Percentiles rank a stretch among this genome's conserved stretches.
Evolutionary conservation across 1,140 invertebrate species (phyloP).

Genomic region (Cherax quadricarinatus): DNA sequence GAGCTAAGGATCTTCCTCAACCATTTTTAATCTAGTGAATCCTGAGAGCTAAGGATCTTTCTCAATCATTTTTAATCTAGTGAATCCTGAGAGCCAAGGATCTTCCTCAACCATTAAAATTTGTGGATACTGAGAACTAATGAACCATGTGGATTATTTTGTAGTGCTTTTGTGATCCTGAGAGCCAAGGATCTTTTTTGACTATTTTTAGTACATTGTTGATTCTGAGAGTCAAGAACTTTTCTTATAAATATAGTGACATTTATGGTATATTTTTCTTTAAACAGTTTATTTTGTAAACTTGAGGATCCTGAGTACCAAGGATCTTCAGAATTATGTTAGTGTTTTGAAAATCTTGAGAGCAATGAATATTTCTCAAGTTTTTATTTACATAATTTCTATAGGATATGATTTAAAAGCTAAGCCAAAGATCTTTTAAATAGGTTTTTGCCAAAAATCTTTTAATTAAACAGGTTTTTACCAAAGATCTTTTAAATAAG

Average conservation of each 20-base stretch:
- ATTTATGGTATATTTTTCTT: too few relatives aligned
- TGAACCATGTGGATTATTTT: too few relatives aligned
- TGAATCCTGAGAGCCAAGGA: background rate
- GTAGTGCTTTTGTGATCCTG: slow-evolving; percentile 14
- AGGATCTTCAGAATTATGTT: slow-evolving; percentile 27
- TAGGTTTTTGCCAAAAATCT: too few relatives aligned
- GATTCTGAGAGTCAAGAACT: slow-evolving; percentile 17
- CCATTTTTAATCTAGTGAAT: background rate
- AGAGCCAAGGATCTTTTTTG: slow-evolving; percentile 34
- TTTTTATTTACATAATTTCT: too few relatives aligned
- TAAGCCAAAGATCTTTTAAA: too few relatives aligned
- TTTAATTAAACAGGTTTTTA: too few relatives aligned
- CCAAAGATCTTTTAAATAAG: too few relatives aligned
- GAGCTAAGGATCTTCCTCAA: background rate
- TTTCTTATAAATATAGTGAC: background rate
- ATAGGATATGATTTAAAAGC: too few relatives aligned
- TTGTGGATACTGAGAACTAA: slow-evolving; percentile 14
- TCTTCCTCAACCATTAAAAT: background rate
- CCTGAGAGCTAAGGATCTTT: slow-evolving; percentile 26
- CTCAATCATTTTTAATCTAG: background rate
- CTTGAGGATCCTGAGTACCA: slow-evolving; percentile 40
- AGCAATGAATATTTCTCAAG: background rate
- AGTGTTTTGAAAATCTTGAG: background rate
- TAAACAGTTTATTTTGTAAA: too few relatives aligned
- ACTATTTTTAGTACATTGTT: background rate